Evolutionary conservation across 2,888 invertebrate species (phyloP).

Genomic region (Tachina fera): DNA sequence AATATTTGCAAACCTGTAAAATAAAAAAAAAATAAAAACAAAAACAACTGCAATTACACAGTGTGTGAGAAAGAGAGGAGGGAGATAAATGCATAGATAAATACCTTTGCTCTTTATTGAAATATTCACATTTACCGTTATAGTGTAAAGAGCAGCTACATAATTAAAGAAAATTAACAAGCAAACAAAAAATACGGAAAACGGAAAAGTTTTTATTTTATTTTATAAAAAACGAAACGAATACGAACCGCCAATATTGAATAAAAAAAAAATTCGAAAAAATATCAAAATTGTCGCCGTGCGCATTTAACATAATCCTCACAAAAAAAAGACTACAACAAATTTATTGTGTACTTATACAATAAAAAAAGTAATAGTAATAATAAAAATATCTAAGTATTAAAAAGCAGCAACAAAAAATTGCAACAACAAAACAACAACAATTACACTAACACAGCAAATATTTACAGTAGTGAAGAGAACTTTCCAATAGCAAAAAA

Average conservation of each 20-base stretch:
- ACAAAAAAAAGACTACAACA: slow-evolving; percentile 34
- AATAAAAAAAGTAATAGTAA: slow-evolving; percentile 31
- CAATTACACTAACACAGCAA: not conserved
- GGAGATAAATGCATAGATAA: no score
- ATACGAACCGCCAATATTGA: slow-evolving; percentile 30
- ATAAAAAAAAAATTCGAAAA: slow-evolving; percentile 4
- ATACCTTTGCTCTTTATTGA: not conserved
- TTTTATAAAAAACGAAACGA: slow-evolving; percentile 12
- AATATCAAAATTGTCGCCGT: slow-evolving; percentile 27
- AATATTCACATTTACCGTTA: slow-evolving; percentile 41
- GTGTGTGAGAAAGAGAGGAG: slow-evolving; percentile 8
- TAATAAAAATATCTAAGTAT: slow-evolving; percentile 28
- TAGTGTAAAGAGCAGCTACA: not conserved
- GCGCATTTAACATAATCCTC: slow-evolving; percentile 58
- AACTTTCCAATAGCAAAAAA: not conserved
- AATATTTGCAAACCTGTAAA: slow-evolving; percentile 36
- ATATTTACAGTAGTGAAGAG: not conserved
- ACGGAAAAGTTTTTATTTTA: not conserved
- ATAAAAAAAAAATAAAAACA: slow-evolving; percentile 1
- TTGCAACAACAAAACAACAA: slow-evolving; percentile 35
- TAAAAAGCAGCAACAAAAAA: slow-evolving; percentile 47
- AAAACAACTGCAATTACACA: not conserved
- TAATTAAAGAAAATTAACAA: not conserved
- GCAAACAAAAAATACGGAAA: slow-evolving; percentile 17
- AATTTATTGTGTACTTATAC: slow-evolving; percentile 21